These are phyloP conservation scores for Coptodon bakossiorum DNA, from an alignment of 2,113 vertebrate genomes.

Conservation along the genomic window DNA sequence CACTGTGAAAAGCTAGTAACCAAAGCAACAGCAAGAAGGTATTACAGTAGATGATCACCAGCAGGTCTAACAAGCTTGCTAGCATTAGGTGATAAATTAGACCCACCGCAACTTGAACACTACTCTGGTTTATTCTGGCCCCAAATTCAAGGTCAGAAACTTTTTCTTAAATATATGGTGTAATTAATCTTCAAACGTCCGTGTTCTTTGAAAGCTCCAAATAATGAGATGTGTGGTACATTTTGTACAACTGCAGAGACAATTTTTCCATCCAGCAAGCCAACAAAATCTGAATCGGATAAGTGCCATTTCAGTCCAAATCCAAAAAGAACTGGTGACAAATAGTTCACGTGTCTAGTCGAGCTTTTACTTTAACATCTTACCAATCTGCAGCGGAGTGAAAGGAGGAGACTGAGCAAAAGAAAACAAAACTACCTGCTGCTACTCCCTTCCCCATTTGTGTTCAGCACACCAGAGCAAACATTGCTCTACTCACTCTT, in stretches of 20 bases:
- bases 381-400: not conserved
- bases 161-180: not conserved
- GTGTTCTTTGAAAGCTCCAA: not conserved
- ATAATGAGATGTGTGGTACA: not conserved
- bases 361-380: not conserved
- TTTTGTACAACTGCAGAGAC: not conserved
- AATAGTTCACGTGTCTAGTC: not conserved
- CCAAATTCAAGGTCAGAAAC: not conserved
- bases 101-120: not conserved
- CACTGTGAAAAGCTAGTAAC: not conserved
- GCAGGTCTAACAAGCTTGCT: not conserved
- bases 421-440: conserved; percentile 3
- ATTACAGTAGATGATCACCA: not conserved
- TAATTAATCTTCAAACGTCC: not conserved
- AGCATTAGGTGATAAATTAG: not conserved
- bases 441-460: conserved; percentile 6
- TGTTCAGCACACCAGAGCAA: conserved; percentile 3
- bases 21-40: not conserved
- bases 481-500: not conserved
- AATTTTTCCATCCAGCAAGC: not conserved
- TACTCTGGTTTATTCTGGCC: not conserved
- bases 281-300: not conserved
- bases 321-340: not conserved
- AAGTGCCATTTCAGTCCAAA: not conserved
- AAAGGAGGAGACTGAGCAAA: not conserved